These are phyloP conservation scores for Drosophila prostipennis DNA, from an alignment of 2,888 invertebrate species.

Conservation along the genomic window DNA sequence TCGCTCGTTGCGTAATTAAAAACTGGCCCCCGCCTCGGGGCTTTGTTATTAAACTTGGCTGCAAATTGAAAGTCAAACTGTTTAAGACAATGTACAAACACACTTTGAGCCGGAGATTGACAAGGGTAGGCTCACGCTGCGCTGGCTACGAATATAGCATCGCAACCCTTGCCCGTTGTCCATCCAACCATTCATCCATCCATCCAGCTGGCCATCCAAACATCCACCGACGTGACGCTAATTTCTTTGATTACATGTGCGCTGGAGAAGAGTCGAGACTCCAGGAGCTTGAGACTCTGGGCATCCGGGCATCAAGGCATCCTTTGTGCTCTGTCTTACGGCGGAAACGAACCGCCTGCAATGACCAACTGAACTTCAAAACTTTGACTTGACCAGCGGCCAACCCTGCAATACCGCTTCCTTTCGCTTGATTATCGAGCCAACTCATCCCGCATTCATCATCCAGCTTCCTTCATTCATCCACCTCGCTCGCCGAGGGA, in stretches of 20 bases:
- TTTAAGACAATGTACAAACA: slow-evolving; percentile 77
- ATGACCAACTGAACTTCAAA: slow-evolving; percentile 81
- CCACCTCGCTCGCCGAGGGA: slow-evolving; percentile 23
- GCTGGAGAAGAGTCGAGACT: slow-evolving; percentile 44
- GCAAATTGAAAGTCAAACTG: slow-evolving; percentile 81
- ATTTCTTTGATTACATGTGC: slow-evolving; percentile 76
- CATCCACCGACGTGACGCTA: slow-evolving; percentile 74
- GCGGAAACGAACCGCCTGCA: slow-evolving; percentile 63
- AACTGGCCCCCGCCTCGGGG: slow-evolving; percentile 35
- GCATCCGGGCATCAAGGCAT: slow-evolving; percentile 58
- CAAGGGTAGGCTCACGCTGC: slow-evolving; percentile 65
- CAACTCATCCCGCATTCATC: slow-evolving; percentile 24
- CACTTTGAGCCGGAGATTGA: slow-evolving; percentile 62
- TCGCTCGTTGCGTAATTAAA: slow-evolving; percentile 64
- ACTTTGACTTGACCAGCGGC: slow-evolving; percentile 60
- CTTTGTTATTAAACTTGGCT: slow-evolving; percentile 58
- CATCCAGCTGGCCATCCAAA: slow-evolving; percentile 14
- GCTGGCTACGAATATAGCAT: slow-evolving; percentile 59
- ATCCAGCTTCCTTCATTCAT: slow-evolving; percentile 31
- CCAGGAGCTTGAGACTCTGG: slow-evolving; percentile 38
- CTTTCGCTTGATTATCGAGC: slow-evolving; percentile 70
- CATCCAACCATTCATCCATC: slow-evolving; percentile 49
- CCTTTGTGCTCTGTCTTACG: slow-evolving; percentile 74
- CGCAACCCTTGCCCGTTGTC: slow-evolving; percentile 66
- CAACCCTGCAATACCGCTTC: slow-evolving; percentile 52